phyloP scores from a whole-genome alignment of 1,140 invertebrate species.

The Aphelinus atriplicis region DNA sequence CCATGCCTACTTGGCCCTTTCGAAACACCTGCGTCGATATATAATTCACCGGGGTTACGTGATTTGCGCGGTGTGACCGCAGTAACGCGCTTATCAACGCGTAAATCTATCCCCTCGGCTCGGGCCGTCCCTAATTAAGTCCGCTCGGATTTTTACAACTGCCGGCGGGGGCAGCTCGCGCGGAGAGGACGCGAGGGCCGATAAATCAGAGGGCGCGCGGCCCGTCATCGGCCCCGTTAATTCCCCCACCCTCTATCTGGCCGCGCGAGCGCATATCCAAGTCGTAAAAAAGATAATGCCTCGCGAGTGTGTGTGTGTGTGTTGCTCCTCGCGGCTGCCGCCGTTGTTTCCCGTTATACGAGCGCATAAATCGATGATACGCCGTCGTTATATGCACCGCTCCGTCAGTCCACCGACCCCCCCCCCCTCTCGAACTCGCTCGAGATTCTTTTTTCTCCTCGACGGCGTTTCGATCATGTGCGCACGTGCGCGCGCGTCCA shows the following conservation, averaged over 20 bases:
- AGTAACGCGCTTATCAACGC: too few species aligned
- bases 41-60: constrained; percentile 45
- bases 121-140: too few species aligned
- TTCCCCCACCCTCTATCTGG: background rate
- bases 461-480: too few species aligned
- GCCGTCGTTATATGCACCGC: too few species aligned
- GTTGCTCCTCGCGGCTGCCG: background rate
- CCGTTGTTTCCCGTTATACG: constrained; percentile 18
- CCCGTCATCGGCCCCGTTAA: constrained; percentile 13
- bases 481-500: too few species aligned
- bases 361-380: constrained; percentile 24
- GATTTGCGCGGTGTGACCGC: constrained; percentile 1
- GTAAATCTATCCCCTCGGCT: too few species aligned
- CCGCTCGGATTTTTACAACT: too few species aligned
- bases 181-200: constrained; percentile 40
- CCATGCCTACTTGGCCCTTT: too few species aligned
- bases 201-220: constrained; percentile 44
- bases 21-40: too few species aligned
- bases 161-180: background rate
- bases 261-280: background rate
- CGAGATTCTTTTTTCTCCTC: too few species aligned
- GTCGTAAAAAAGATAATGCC: constrained; percentile 18
- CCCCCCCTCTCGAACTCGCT: too few species aligned
- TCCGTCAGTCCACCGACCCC: too few species aligned
- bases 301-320: background rate